A percentile compares a stretch with the other conserved stretches of the same genome.
Evolutionary conservation across 2,113 vertebrate genomes (phyloP).

Genomic region (Octodon degus): DNA sequence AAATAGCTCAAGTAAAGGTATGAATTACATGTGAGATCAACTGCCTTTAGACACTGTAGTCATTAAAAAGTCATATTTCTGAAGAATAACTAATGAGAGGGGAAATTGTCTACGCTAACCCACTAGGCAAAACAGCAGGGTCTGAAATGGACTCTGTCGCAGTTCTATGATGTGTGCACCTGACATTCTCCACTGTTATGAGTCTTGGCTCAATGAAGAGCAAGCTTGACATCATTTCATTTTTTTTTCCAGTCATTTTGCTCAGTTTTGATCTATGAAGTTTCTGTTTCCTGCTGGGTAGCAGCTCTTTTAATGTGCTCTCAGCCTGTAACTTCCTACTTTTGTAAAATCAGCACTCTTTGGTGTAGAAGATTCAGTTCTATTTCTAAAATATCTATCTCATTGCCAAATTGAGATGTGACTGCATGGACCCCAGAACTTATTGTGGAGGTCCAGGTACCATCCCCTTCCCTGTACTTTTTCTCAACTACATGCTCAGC

Average conservation of each 20-base stretch:
- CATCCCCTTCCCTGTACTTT: not conserved
- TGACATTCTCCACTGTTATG: rapidly evolving
- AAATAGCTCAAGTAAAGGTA: not conserved
- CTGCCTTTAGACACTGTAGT: not conserved
- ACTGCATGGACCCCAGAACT: not conserved
- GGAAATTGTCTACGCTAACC: not conserved
- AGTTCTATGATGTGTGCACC: no score
- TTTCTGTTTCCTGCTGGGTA: slow-evolving; percentile 5
- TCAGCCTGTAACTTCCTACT: slow-evolving; percentile 33
- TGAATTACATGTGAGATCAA: not conserved
- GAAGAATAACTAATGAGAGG: not conserved
- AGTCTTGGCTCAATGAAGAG: not conserved
- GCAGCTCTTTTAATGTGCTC: not conserved
- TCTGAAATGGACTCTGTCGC: not conserved
- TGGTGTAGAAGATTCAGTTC: not conserved
- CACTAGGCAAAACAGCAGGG: not conserved
- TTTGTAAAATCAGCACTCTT: slow-evolving; percentile 44
- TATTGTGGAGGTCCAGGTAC: not conserved
- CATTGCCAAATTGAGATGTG: not conserved
- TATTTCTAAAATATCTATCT: not conserved
- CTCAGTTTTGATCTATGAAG: slow-evolving; percentile 21
- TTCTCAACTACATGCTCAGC: not conserved
- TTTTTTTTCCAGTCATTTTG: not conserved
- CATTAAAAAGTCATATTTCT: not conserved
- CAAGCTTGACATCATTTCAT: not conserved